phyloP scores from a whole-genome alignment of 1,140 invertebrate genomes.

The Drosophila lini region DNA sequence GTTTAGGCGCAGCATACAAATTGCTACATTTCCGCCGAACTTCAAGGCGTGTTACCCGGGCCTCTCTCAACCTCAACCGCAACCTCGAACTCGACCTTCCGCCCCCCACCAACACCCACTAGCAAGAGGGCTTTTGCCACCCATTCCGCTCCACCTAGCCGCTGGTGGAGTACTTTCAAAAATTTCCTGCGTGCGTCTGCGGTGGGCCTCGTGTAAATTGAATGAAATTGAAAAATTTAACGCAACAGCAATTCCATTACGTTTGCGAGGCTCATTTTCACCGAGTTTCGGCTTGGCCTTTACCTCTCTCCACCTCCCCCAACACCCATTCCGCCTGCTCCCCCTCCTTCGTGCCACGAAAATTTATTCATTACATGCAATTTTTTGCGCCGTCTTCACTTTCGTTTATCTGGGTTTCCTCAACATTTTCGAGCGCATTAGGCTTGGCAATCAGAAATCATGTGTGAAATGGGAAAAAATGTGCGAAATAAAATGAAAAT shows the following conservation, averaged over 20 bases:
- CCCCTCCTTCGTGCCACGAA: conserved; percentile 42
- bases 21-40: conserved; percentile 80
- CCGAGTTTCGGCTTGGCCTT: conserved; percentile 52
- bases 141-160: conserved; percentile 9
- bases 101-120: not conserved
- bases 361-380: conserved; percentile 83
- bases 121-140: not conserved
- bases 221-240: conserved; percentile 83
- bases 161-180: conserved; percentile 58
- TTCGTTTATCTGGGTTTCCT: conserved; percentile 77
- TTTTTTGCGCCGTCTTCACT: conserved; percentile 76
- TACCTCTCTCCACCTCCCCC: not conserved
- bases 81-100: not conserved
- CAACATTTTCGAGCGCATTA: conserved; percentile 67
- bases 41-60: conserved; percentile 47
- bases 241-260: conserved; percentile 81
- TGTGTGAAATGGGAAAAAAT: conserved; percentile 79
- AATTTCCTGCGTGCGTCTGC: conserved; percentile 69
- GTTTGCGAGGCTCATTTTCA: conserved; percentile 79
- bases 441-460: conserved; percentile 82
- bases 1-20: conserved; percentile 82
- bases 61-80: conserved; percentile 5
- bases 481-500: conserved; percentile 76
- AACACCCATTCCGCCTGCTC: not conserved
- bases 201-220: conserved; percentile 75